Evolutionary conservation across 2,113 vertebrate species (phyloP), one percentile per base, ranked within the genome.

Genomic region (Alligator sinensis): DNA sequence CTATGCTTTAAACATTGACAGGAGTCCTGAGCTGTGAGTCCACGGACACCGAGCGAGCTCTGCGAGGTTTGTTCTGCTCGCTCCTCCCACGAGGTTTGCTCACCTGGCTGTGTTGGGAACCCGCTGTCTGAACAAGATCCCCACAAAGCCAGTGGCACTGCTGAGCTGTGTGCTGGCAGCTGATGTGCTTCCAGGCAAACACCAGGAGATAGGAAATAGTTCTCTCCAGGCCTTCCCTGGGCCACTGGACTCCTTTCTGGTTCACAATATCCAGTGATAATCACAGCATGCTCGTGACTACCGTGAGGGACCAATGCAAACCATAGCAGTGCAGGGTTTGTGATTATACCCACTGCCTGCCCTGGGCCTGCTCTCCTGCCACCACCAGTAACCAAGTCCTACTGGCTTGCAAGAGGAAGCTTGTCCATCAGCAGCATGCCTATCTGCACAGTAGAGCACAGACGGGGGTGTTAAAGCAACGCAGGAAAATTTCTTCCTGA

Each of bases 21-120:
- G 30, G 30, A 9, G 76, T 75, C 68, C 68, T 66, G 88, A 54
- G 83, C 91, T 68, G 63, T 59, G 28, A 22, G 57, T 47, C 47
- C 60, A 90, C 47, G 80, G 88, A 66, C 74, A 75, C 63, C 83
- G 74, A 83, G 63, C 59, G 84, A 93, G 94, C 92, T 82, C 38
- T 34, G 30, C 1, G 74, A 15, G 12, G 81, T 80, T 86, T 89
- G 88, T 30, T 78, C 59, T 81, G 66, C 92, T 92, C 96, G 91
- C 80, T 61, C 61, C 91, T 92, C 92, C 91, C 82, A 66, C 83
- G 16, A 28, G 76, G 70, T 89, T 64, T 91, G 84, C 70, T 85
- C 13, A 38, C 85, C 81, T 38, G 90, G 60, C 9, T 4, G 58
- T 66, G 21, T 88, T 75, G 62, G 66, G 74, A 63, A 22, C 76